Conservation (phyloP, 2,888 invertebrate species). For the Hydroisotoma schaefferi region DNA sequence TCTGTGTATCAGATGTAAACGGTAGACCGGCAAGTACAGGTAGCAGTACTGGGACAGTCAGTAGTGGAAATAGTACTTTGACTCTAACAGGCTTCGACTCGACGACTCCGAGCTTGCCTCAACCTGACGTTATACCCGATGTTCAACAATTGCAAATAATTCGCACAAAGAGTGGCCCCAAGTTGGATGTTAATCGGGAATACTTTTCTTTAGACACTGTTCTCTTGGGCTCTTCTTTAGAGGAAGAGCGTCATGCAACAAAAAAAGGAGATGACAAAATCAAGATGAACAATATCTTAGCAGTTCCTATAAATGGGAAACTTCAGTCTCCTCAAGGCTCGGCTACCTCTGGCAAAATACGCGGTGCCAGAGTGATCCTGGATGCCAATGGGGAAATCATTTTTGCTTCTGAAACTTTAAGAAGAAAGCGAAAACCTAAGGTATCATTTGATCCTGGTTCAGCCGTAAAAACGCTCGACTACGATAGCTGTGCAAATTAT, state of each 20-base stretch:
- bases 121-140: conserved; percentile 48
- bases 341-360: conserved; percentile 36
- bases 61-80: conserved; percentile 37
- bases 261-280: conserved; percentile 17
- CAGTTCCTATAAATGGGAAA: neutral
- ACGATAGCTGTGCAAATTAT: conserved; percentile 40
- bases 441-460: conserved; percentile 47
- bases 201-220: conserved; percentile 48
- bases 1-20: conserved; percentile 27
- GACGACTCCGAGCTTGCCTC: conserved; percentile 31
- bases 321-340: conserved; percentile 10
- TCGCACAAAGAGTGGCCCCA: conserved; percentile 39
- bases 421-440: conserved; percentile 44
- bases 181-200: conserved; percentile 42
- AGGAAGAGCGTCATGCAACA: conserved; percentile 34
- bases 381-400: conserved; percentile 49
- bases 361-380: conserved; percentile 47
- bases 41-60: conserved; percentile 30
- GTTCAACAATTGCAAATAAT: conserved; percentile 44
- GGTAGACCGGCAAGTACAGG: conserved; percentile 36
- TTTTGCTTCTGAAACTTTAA: conserved; percentile 46
- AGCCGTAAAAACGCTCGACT: conserved; percentile 44
- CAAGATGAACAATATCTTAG: conserved; percentile 17
- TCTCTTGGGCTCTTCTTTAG: conserved; percentile 46
- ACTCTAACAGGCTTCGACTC: conserved; percentile 37